Base-by-base conservation (phyloP, 2,888 invertebrate genomes). In the Agonopterix heracliana region DNA sequence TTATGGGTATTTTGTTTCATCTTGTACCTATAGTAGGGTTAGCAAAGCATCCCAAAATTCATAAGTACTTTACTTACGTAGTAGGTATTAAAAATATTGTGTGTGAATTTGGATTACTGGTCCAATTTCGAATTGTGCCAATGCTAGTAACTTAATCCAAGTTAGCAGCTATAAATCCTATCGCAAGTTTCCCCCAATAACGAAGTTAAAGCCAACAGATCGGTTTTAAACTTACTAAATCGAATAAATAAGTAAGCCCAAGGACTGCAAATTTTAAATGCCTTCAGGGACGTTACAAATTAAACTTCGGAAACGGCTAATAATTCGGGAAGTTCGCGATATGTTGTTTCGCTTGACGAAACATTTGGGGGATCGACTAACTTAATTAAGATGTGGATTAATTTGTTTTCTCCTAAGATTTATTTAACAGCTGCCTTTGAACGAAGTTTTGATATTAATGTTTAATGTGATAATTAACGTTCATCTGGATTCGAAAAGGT, bases 241-340 rank as follows among this genome's bases (percentile, higher is more conserved):
- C 68, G 64, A 66, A 68, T 72, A 71, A 72, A 71, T 68, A 68
- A 69, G 59, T 59, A 56, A 58, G 61, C 61, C 60, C 60, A 59
- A 59, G 61, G 63, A 61, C 67, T 66, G 70, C 75, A 74, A 78
- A 78, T 74, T 73, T 65, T 60, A 66, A 65, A 74, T 61, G 44
- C 73, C 78, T 71, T 63, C 50, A 3, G 73, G 71, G 79, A 49
- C 64, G 66, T 64, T 65, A 54, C 59, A 65, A 74, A 67, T 72
- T 72, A 71, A 75, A 74, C 69, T 74, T 56, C 42, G 61, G 59
- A 59, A 62, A 58, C 59, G 64, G 49, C 50, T 54, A 54, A 57
- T 79, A 74, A 78, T 65, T 74, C 71, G 50, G 55, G 54, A 70
- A 78, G 64, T 74, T 71, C 49, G 59, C 66, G 67, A 71, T 71